These are phyloP conservation scores for Ceyx cyanopectus DNA, from an alignment of 2,113 vertebrate species.

Conservation along the genomic window DNA sequence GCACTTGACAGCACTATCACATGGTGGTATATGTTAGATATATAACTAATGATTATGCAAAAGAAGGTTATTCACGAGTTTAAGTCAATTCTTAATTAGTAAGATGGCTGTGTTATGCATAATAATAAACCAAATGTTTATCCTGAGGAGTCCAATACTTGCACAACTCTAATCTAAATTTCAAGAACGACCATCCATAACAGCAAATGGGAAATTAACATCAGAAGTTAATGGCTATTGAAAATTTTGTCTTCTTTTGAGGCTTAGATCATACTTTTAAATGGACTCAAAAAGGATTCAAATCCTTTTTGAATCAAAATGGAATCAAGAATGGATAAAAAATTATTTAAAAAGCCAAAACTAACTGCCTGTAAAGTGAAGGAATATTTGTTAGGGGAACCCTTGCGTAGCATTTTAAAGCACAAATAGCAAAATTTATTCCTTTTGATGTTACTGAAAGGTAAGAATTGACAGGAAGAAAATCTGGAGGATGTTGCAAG, in stretches of 20 bases:
- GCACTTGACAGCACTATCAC: neutral
- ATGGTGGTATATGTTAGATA: neutral
- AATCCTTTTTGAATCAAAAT: neutral
- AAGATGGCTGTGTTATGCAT: neutral
- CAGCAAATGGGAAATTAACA: neutral
- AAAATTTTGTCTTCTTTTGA: neutral
- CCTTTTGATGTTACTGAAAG: neutral
- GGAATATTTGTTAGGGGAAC: neutral
- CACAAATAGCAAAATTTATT: neutral
- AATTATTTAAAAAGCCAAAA: neutral
- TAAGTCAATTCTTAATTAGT: neutral
- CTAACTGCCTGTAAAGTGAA: neutral
- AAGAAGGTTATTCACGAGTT: neutral
- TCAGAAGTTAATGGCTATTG: neutral
- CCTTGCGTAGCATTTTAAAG: neutral
- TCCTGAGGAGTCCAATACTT: neutral
- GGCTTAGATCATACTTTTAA: neutral
- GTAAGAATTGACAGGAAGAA: neutral
- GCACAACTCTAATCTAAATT: neutral
- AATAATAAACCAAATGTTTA: conserved; percentile 6
- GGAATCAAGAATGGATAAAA: neutral
- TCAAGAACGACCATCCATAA: neutral
- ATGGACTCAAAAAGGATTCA: too few species aligned
- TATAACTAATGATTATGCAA: neutral
- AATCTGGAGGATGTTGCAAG: neutral